Base-by-base conservation (phyloP, 2,797 vertebrate species). In the Salarias fasciatus region DNA sequence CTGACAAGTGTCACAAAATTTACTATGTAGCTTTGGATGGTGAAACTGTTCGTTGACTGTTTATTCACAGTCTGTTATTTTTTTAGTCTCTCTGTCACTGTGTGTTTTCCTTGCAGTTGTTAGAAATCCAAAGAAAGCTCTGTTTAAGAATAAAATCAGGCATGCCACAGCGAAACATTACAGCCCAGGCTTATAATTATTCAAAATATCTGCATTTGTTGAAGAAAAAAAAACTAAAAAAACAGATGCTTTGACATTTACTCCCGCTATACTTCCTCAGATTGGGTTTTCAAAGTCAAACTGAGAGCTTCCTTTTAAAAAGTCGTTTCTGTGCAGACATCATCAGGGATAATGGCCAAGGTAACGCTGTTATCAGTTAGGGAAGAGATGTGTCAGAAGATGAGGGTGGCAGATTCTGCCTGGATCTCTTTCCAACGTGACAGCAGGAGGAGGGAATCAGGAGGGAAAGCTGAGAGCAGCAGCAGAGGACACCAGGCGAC, bases 361-460 rank as follows among this genome's bases (percentile, higher is more conserved):
- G 72, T 80, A 78, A 61, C 35, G 63, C 69, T 75, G 65, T 54
- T 79, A 79, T 80, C 64, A 64, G 58, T 79, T 69, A 64, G 60
- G 38, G 57, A 68, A 79, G 63, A 72, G 80, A 77, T 63, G 68
- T 54, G 54, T 80, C 63, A 86, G 62, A 83, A 59, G 48, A 76
- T 50, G 71, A 67, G 24, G 70, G 48, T 69, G 77, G 73, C 66
- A 70, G 63, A 75, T 61, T 76, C 55, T 59, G 75, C 75, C 72
- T 76, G 83, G 72, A 82, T 86, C 74, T 72, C 55, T 79, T 75
- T 80, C 78, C 83, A 80, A 75, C 80, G 69, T 73, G 84, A 82
- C 83, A 88, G 86, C 82, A 69, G 80, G 82, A 80, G 77, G 53
- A 71, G 55, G 73, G 65, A 63, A 69, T 60, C 73, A 59, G 65